phyloP scores from a whole-genome alignment of 1,140 invertebrate species.

The Gryon sp. region DNA sequence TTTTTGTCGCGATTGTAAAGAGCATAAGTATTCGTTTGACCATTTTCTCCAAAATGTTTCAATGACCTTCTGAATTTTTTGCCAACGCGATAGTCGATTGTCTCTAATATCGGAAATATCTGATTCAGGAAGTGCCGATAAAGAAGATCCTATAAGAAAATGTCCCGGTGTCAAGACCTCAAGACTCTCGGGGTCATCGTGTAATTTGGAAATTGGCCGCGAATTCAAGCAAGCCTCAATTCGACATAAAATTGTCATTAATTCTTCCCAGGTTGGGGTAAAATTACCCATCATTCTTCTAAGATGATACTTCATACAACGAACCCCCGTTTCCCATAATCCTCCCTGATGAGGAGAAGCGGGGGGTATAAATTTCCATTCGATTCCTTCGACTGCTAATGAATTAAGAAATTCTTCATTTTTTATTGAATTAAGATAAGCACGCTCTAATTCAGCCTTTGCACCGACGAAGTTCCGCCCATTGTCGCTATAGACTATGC shows the following conservation, averaged over 20 bases:
- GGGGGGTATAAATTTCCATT: constrained; percentile 9
- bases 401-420: background rate
- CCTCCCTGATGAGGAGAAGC: constrained; percentile 58
- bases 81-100: background rate
- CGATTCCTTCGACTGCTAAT: background rate
- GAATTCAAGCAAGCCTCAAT: constrained; percentile 70
- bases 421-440: background rate
- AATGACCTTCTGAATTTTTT: background rate
- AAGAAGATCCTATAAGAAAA: background rate
- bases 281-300: background rate
- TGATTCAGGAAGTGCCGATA: background rate
- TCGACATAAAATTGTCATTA: constrained; percentile 61
- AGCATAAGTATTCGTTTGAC: background rate
- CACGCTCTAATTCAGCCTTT: background rate
- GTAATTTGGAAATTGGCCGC: constrained; percentile 5
- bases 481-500: background rate
- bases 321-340: constrained; percentile 65
- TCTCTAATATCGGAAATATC: background rate
- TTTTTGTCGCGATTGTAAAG: background rate
- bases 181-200: background rate
- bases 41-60: background rate
- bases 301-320: constrained; percentile 57
- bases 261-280: constrained; percentile 53
- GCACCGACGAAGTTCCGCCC: background rate
- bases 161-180: background rate